Conservation (phyloP, 1,140 invertebrate species). For the Aradophagus sp. region DNA sequence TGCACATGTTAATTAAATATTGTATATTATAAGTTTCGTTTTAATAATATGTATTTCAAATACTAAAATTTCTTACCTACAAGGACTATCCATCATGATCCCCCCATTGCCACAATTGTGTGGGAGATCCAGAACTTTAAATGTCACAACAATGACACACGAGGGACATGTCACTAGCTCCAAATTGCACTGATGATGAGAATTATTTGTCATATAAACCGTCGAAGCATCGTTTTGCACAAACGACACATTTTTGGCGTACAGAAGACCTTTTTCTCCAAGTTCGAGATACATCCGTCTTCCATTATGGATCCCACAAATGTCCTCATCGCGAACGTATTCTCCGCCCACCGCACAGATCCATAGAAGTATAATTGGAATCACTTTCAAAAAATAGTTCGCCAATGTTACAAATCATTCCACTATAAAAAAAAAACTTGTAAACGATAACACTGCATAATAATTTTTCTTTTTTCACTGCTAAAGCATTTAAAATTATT, state of each 20-base stretch:
- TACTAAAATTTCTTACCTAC: slow-evolving; percentile 60
- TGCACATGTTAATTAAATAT: background rate
- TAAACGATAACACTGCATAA: too few relatives aligned
- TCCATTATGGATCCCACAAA: slow-evolving; percentile 78
- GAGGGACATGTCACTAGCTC: slow-evolving; percentile 83
- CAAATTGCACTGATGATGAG: slow-evolving; percentile 78
- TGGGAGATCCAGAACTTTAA: slow-evolving; percentile 74
- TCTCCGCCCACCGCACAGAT: slow-evolving; percentile 42
- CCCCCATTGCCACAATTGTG: slow-evolving; percentile 70
- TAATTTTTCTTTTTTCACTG: too few relatives aligned
- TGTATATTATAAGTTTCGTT: too few relatives aligned
- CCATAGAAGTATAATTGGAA: slow-evolving; percentile 48
- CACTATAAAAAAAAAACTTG: too few relatives aligned
- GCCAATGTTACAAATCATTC: too few relatives aligned
- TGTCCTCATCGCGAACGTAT: slow-evolving; percentile 75
- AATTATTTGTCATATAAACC: slow-evolving; percentile 65
- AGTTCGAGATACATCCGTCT: slow-evolving; percentile 78
- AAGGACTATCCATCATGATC: slow-evolving; percentile 68
- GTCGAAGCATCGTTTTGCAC: slow-evolving; percentile 59
- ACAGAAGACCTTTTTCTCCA: slow-evolving; percentile 77
- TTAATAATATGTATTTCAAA: background rate
- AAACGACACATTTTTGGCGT: slow-evolving; percentile 76
- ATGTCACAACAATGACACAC: slow-evolving; percentile 80
- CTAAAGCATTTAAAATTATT: too few relatives aligned
- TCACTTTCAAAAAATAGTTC: too few relatives aligned